Conservation (phyloP, 2,113 vertebrate species). For the Cottus gobio region DNA sequence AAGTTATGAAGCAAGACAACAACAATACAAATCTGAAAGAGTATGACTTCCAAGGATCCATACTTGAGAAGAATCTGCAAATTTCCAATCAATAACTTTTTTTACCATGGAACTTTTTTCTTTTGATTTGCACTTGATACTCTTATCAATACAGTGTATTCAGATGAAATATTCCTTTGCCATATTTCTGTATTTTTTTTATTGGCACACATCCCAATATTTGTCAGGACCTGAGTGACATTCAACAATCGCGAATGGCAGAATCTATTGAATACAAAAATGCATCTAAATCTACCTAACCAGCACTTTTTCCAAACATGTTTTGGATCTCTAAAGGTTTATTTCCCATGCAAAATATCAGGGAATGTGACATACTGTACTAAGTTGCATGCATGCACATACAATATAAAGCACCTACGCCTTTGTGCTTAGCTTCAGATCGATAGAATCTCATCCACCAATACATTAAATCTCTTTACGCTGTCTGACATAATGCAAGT, state of each 20-base stretch:
- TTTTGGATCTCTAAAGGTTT: conserved; percentile 32
- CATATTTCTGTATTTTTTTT: conserved; percentile 72
- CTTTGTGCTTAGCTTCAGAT: conserved; percentile 37
- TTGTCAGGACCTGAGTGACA: conserved; percentile 77
- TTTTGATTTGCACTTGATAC: conserved; percentile 30
- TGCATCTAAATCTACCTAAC: conserved; percentile 39
- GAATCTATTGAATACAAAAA: conserved; percentile 91
- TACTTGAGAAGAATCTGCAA: conserved; percentile 32
- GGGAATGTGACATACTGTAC: conserved; percentile 46
- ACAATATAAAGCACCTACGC: conserved; percentile 51
- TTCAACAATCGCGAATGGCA: conserved; percentile 91
- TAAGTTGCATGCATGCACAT: conserved; percentile 77
- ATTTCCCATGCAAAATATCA: conserved; percentile 34
- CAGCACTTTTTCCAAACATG: conserved; percentile 46
- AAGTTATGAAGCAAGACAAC: conserved; percentile 51
- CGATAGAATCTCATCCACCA: conserved; percentile 64
- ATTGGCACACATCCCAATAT: conserved; percentile 78
- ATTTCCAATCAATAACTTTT: not conserved
- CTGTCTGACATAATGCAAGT: conserved; percentile 93
- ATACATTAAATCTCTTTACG: conserved; percentile 76
- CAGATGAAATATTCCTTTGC: conserved; percentile 41
- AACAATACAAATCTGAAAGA: conserved; percentile 7
- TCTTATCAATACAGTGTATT: conserved; percentile 24
- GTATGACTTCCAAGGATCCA: conserved; percentile 5
- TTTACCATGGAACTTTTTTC: not conserved